Evolutionary conservation across 2,888 invertebrate genomes (phyloP).

Genomic region (Steromphala cineraria): DNA sequence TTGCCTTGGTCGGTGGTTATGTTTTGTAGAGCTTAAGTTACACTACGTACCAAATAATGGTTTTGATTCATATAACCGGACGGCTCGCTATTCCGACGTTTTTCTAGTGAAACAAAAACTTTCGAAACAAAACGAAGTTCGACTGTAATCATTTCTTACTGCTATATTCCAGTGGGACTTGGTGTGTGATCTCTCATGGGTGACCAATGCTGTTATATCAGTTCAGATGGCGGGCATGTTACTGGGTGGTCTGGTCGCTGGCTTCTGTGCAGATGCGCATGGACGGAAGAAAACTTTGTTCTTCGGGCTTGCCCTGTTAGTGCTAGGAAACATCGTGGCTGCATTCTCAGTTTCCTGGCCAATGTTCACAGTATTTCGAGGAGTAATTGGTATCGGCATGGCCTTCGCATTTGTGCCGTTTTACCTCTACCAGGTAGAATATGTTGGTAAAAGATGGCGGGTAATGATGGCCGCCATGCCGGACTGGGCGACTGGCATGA

Average conservation of each 20-base stretch:
- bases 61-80: too few relatives aligned
- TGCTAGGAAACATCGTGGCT: neutral
- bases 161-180: slow-evolving; percentile 13
- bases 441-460: slow-evolving; percentile 24
- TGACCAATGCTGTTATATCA: slow-evolving; percentile 26
- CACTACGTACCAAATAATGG: too few relatives aligned
- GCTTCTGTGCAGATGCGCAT: slow-evolving; percentile 27
- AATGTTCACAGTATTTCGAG: slow-evolving; percentile 25
- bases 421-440: slow-evolving; percentile 30
- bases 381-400: slow-evolving; percentile 24
- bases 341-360: slow-evolving; percentile 30
- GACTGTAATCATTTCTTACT: neutral
- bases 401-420: slow-evolving; percentile 20
- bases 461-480: slow-evolving; percentile 28
- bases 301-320: neutral
- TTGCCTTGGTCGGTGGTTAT: too few relatives aligned
- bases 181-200: slow-evolving; percentile 26
- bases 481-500: slow-evolving; percentile 16
- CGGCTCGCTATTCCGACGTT: too few relatives aligned
- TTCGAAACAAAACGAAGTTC: too few relatives aligned
- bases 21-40: too few relatives aligned
- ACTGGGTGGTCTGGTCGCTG: slow-evolving; percentile 22
- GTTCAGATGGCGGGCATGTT: slow-evolving; percentile 26
- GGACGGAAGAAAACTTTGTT: slow-evolving; percentile 30
- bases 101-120: too few relatives aligned